Evolutionary conservation across 2,113 vertebrate species (phyloP).

Genomic region (Pipra filicauda): DNA sequence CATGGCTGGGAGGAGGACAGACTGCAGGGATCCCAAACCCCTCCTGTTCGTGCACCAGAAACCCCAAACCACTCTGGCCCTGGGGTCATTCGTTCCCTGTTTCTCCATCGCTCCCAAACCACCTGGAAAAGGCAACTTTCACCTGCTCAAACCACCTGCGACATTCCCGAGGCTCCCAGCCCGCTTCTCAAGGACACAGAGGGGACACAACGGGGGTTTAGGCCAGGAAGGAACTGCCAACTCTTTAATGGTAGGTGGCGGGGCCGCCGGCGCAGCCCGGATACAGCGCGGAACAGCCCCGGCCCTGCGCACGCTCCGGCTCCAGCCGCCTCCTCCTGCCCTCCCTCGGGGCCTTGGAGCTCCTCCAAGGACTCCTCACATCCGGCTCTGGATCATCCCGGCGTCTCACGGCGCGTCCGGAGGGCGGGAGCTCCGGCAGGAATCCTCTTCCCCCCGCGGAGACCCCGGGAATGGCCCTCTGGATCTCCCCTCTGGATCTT

Average conservation of each 20-base stretch:
- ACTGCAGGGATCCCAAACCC: neutral
- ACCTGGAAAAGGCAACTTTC: neutral
- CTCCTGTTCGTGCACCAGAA: neutral
- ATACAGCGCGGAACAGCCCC: neutral
- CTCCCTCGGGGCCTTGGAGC: neutral
- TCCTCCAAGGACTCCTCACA: neutral
- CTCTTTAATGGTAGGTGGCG: slow-evolving; percentile 2
- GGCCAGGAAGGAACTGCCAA: slow-evolving; percentile 9
- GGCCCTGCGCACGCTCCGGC: neutral
- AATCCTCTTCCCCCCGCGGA: neutral
- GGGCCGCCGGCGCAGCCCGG: neutral
- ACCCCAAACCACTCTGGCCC: neutral
- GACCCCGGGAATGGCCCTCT: neutral
- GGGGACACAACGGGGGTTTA: neutral
- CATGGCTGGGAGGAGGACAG: neutral
- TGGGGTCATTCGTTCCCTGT: fast-evolving
- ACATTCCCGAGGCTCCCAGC: neutral
- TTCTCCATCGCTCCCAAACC: neutral
- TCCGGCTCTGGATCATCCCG: neutral
- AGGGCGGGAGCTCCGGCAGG: neutral
- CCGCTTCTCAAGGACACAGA: neutral
- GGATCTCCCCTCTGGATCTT: neutral
- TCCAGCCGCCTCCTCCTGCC: neutral
- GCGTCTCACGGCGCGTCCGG: no score
- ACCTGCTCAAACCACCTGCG: neutral